A percentile compares a stretch with the other conserved stretches of the same genome.
Conservation (phyloP, 2,113 vertebrate genomes). For the Clinocottus analis region DNA sequence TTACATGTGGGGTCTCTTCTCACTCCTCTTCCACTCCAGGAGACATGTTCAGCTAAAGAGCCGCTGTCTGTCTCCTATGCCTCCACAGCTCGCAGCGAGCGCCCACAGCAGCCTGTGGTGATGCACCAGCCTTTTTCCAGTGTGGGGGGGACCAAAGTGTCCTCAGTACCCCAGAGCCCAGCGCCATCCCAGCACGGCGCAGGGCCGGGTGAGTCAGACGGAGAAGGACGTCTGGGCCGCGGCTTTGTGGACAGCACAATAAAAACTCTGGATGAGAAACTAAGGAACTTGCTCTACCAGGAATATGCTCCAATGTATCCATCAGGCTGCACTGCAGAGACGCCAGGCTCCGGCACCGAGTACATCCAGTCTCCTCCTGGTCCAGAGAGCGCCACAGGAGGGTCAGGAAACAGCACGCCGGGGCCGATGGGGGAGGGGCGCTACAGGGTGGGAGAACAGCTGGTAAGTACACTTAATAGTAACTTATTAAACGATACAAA, state of each 20-base stretch:
- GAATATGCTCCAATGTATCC: conserved; percentile 93
- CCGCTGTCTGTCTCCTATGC: conserved; percentile 69
- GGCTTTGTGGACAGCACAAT: conserved; percentile 96
- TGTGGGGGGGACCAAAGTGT: conserved; percentile 74
- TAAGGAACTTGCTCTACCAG: conserved; percentile 96
- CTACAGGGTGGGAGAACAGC: conserved; percentile 81
- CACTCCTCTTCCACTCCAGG: conserved; percentile 68
- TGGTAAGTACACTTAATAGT: conserved; percentile 65
- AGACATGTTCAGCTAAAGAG: conserved; percentile 58
- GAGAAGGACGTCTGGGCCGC: conserved; percentile 89
- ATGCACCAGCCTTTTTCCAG: conserved; percentile 82
- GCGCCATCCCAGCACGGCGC: conserved; percentile 73
- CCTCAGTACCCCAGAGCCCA: conserved; percentile 87
- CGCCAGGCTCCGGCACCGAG: conserved; percentile 84
- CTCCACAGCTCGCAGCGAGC: conserved; percentile 62
- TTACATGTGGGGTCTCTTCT: conserved; percentile 70
- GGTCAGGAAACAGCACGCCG: conserved; percentile 69
- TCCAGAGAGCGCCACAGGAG: conserved; percentile 79
- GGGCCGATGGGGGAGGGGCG: conserved; percentile 64
- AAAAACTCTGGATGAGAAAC: conserved; percentile 96
- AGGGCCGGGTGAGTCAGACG: conserved; percentile 87
- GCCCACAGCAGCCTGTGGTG: conserved; percentile 78
- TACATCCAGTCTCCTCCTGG: conserved; percentile 84
- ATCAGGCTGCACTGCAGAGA: conserved; percentile 86
- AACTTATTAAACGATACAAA: neutral